These are phyloP conservation scores for pig (Sus scrofa) DNA, from an alignment of 2,113 vertebrate genomes.

Conservation along the genomic window T2T-Sscrofa CM000817.6:89858501-89859000, in stretches of 20 bases:
- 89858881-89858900: conserved; percentile 1
- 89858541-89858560: no score
- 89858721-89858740: not conserved
- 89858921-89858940: not conserved
- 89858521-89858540: no score
- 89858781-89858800: not conserved
- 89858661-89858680: no score
- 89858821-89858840: not conserved
- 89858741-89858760: not conserved
- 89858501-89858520: no score
- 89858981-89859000: not conserved
- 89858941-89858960: not conserved
- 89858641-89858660: no score
- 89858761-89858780: not conserved
- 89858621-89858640: no score
- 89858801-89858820: not conserved
- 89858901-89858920: not conserved
- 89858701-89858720: no score
- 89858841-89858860: not conserved
- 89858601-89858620: no score
- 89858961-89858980: not conserved
- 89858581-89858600: no score
- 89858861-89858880: not conserved
- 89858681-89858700: no score
- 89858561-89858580: no score